Evolutionary conservation across 2,113 vertebrate genomes (phyloP).

Genomic region (Vanacampus margaritifer): DNA sequence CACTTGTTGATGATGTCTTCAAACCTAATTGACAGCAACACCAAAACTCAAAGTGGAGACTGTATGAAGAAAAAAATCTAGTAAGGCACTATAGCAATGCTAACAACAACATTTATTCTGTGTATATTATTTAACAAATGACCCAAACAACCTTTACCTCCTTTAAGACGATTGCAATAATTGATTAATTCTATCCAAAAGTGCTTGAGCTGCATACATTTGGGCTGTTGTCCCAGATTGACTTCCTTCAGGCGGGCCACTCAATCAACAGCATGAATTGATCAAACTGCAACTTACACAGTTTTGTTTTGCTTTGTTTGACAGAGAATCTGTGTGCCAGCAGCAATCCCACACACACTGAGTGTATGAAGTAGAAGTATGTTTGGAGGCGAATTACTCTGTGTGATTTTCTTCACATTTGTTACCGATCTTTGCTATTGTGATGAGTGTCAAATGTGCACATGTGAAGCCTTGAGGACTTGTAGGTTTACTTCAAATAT

Average conservation of each 20-base stretch:
- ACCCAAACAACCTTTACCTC: not conserved
- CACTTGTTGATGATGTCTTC: not conserved
- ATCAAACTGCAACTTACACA: slow-evolving; percentile 45
- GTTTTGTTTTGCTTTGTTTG: slow-evolving; percentile 31
- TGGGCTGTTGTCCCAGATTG: slow-evolving; percentile 15
- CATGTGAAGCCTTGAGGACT: slow-evolving; percentile 22
- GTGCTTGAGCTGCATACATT: not conserved
- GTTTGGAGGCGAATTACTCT: slow-evolving; percentile 7
- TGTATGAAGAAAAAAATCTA: not conserved
- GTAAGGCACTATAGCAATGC: not conserved
- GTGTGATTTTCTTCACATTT: slow-evolving; percentile 26
- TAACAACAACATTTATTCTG: not conserved
- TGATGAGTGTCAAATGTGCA: slow-evolving; percentile 34
- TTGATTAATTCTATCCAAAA: not conserved
- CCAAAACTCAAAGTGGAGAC: not conserved
- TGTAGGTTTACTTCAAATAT: slow-evolving; percentile 9
- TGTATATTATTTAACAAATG: not conserved
- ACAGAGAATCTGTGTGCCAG: slow-evolving; percentile 30
- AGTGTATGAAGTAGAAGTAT: slow-evolving; percentile 1
- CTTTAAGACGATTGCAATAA: not conserved
- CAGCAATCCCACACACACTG: slow-evolving; percentile 49
- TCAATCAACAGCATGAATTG: slow-evolving; percentile 38
- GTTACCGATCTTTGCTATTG: slow-evolving; percentile 27
- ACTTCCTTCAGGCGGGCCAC: slow-evolving; percentile 18
- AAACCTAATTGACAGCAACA: not conserved